Evolutionary conservation across 1,140 invertebrate species (phyloP).

Genomic region (Trachymyrmex cornetzi): DNA sequence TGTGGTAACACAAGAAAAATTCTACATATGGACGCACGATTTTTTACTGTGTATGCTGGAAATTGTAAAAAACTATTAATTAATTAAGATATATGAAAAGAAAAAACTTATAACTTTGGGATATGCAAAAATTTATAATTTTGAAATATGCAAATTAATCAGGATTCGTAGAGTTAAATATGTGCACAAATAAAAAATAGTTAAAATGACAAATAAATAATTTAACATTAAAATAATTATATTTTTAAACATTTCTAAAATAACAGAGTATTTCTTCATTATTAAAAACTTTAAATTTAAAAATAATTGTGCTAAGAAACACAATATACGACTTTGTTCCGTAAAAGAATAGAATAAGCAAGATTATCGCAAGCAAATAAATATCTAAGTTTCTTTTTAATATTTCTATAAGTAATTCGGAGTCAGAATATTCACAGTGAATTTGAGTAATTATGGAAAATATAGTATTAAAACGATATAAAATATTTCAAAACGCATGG

Average conservation of each 20-base stretch:
- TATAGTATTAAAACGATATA: neutral
- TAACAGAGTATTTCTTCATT: neutral
- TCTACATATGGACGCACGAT: no score
- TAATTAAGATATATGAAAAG: neutral
- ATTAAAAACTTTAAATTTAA: neutral
- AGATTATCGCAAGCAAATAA: neutral
- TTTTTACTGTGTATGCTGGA: no score
- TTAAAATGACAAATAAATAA: neutral
- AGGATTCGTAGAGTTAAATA: neutral
- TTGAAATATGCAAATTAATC: neutral
- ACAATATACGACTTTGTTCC: neutral
- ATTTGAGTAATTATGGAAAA: neutral
- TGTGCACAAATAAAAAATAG: neutral
- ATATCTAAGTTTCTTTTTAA: neutral
- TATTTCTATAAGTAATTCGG: neutral
- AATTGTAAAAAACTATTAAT: slow-evolving; percentile 29
- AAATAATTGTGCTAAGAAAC: neutral
- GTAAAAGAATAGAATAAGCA: no score
- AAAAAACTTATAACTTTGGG: neutral
- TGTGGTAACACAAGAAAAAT: no score
- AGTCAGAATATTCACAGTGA: neutral
- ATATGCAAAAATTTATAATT: slow-evolving; percentile 3
- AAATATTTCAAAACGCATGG: neutral
- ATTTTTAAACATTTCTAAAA: neutral
- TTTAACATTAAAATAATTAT: neutral